These are phyloP conservation scores for Drosophila planitibia DNA, from an alignment of 2,888 invertebrate species.

Conservation along the genomic window DNA sequence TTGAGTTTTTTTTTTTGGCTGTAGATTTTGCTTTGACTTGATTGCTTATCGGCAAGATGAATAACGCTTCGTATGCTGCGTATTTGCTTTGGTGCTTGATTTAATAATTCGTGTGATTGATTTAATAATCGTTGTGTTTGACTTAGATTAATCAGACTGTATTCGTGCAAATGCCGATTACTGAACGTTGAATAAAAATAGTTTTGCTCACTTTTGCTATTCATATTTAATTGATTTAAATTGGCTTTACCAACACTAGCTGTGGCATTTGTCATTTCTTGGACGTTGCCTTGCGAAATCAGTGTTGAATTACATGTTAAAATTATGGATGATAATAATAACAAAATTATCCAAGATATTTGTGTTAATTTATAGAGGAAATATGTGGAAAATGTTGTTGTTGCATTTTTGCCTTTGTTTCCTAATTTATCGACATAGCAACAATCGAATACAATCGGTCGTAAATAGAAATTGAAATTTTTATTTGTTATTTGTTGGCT, in stretches of 20 bases:
- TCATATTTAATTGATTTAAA: conserved; percentile 1
- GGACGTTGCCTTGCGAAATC: conserved; percentile 39
- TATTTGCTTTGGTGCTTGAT: conserved; percentile 2
- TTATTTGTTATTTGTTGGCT: background rate
- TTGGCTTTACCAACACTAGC: conserved; percentile 17
- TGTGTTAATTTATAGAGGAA: conserved; percentile 44
- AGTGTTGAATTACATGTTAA: conserved; percentile 30
- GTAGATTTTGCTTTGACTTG: background rate
- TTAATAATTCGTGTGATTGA: conserved; percentile 1
- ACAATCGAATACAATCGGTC: background rate
- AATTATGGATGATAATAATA: conserved; percentile 55
- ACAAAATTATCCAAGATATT: conserved; percentile 55
- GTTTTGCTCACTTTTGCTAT: conserved; percentile 14
- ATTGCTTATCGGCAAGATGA: background rate
- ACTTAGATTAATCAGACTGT: conserved; percentile 72
- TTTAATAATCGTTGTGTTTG: conserved; percentile 15
- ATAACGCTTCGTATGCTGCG: background rate
- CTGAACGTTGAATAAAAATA: conserved; percentile 7
- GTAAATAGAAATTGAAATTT: background rate
- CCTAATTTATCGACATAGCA: background rate
- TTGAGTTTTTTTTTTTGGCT: background rate
- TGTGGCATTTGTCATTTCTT: conserved; percentile 16
- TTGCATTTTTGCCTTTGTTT: background rate
- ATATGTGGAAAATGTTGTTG: conserved; percentile 29
- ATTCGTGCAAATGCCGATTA: conserved; percentile 31